These are phyloP conservation scores for Amphipyra berbera DNA, from an alignment of 2,888 invertebrate genomes.

Conservation along the genomic window DNA sequence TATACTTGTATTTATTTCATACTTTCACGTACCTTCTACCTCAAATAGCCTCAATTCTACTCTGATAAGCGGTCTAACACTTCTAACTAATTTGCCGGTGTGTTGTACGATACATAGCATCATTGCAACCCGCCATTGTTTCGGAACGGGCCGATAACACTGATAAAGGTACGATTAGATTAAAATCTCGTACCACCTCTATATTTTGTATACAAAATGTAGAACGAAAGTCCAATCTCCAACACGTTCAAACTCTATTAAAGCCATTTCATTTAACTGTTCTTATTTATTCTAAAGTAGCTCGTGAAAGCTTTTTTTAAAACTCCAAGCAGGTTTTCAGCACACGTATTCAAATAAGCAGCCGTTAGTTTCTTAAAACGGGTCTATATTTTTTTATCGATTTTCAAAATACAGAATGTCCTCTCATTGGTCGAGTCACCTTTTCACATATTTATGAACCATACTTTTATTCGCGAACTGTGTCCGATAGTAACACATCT, in stretches of 20 bases:
- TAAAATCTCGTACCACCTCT: constrained; percentile 26
- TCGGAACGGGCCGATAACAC: constrained; percentile 47
- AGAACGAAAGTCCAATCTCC: constrained; percentile 37
- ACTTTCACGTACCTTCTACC: constrained; percentile 11
- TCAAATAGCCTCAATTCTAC: constrained; percentile 12
- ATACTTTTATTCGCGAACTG: constrained; percentile 2
- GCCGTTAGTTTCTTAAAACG: constrained; percentile 28
- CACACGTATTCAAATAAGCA: constrained; percentile 30
- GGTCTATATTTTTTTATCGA: constrained; percentile 17
- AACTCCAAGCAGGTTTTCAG: constrained; percentile 37
- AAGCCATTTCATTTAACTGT: constrained; percentile 36
- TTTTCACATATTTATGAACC: no score
- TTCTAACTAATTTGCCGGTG: constrained; percentile 33
- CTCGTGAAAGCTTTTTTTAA: constrained; percentile 27
- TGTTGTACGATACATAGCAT: constrained; percentile 40
- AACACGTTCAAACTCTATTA: constrained; percentile 7
- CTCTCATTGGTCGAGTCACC: neutral
- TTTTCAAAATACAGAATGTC: neutral
- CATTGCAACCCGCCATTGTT: constrained; percentile 54
- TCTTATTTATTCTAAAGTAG: constrained; percentile 21
- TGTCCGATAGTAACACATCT: constrained; percentile 20
- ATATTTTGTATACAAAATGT: constrained; percentile 49
- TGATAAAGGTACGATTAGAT: constrained; percentile 64
- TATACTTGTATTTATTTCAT: constrained; percentile 1
- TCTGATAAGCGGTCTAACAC: constrained; percentile 31